Conservation (phyloP, 2,888 invertebrate genomes). For the Furcula furcula region DNA sequence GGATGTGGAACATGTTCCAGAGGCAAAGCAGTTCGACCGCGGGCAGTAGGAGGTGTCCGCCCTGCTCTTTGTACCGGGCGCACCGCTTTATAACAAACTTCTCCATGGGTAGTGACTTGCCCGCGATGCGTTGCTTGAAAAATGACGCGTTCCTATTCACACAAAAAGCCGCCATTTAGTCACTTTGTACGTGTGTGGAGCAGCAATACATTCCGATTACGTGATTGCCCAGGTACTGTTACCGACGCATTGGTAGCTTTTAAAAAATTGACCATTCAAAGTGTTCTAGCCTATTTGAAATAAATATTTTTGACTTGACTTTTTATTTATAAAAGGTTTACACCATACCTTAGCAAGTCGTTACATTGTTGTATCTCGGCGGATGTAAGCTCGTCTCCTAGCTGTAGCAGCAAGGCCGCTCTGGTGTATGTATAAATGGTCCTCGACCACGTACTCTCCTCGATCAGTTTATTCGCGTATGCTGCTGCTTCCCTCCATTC, state of each 20-base stretch:
- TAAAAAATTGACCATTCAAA: too few relatives aligned
- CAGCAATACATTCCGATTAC: too few relatives aligned
- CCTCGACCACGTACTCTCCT: slow-evolving; percentile 94
- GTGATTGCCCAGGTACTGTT: too few relatives aligned
- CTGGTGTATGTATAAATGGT: slow-evolving; percentile 96
- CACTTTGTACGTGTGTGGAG: too few relatives aligned
- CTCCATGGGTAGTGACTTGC: slow-evolving; percentile 98
- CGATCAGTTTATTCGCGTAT: slow-evolving; percentile 86
- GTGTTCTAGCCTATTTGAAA: too few relatives aligned
- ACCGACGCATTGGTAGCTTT: too few relatives aligned
- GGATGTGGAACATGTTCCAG: slow-evolving; percentile 95
- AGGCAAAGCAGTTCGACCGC: slow-evolving; percentile 94
- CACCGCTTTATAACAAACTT: slow-evolving; percentile 96
- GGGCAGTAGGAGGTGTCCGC: slow-evolving; percentile 88
- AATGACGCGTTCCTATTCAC: slow-evolving; percentile 89
- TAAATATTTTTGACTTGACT: background rate
- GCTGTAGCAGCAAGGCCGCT: slow-evolving; percentile 91
- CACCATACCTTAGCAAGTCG: slow-evolving; percentile 85
- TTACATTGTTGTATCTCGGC: slow-evolving; percentile 81
- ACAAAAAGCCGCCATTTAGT: too few relatives aligned
- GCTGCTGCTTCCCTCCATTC: slow-evolving; percentile 90
- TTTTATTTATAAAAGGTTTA: background rate
- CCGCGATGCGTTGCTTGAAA: slow-evolving; percentile 94
- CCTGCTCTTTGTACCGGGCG: slow-evolving; percentile 88
- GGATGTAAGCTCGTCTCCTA: slow-evolving; percentile 64